Base-by-base conservation (phyloP, 2,888 invertebrate species). In the Thecophora atra region DNA sequence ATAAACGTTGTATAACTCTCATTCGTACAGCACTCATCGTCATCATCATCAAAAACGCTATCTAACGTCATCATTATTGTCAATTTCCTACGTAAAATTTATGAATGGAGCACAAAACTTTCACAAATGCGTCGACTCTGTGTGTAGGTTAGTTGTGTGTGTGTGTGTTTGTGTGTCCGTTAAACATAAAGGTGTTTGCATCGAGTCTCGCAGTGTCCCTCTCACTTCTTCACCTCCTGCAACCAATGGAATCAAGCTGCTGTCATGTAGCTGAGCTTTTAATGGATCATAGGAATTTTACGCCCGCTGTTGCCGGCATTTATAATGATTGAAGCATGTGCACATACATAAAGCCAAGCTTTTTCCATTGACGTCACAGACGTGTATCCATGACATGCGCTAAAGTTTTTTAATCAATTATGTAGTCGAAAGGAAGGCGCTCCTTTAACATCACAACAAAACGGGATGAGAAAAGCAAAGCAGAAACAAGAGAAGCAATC, bases 291-390 rank as follows among this genome's bases (percentile, higher is more conserved):
- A 37, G 26, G 24, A 5, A 28, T 67, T 66, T 67, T 51, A 67
- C 52, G 67, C 67, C 24, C 21, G 51, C 67, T 30, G 15, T 19
- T 60, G 60, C 68, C 44, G 60, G 58, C 11, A 37, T 37, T 37
- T 11, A 8, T 37, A 37, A 37, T n/a, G n/a, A n/a, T 8, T 37
- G 11, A 37, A 37, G 17, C 6, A 47, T 47, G 17, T 4, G 2
- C 2, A 47, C 6, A 47, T n/a, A n/a, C 13, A 47, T 17, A 11
- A 65, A n/a, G 63, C 19, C 76, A 66, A 84, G 83, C 84, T 83
- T 81, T 82, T 77, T 75, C 82, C 74, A 83, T 83, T 83, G 84
- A 83, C 83, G 83, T 83, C 83, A 83, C 76, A 78, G 78, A 37
- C 37, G 37, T 37, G 77, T 75, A 78, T 60, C n/a, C 37, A 37